A percentile compares a stretch with the other conserved stretches of the same genome.
These are phyloP conservation scores for Clivina fossor DNA, from an alignment of 2,888 invertebrate genomes.

Conservation along the genomic window DNA sequence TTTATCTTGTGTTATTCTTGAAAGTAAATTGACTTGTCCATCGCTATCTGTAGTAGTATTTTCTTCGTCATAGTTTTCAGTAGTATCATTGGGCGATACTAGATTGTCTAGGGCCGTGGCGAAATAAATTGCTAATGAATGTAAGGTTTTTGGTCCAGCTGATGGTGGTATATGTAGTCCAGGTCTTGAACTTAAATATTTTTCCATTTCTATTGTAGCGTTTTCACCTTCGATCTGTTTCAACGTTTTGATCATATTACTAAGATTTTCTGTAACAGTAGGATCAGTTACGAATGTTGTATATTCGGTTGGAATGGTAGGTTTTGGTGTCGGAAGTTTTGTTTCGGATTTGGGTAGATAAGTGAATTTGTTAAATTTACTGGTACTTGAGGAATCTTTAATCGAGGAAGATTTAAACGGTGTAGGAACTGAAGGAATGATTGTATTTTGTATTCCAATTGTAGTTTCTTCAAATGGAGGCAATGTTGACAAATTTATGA, in stretches of 20 bases:
- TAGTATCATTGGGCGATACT: conserved; percentile 49
- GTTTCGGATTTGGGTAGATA: conserved; percentile 35
- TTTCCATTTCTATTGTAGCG: conserved; percentile 53
- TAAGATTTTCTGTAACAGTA: conserved; percentile 65
- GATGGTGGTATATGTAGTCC: conserved; percentile 73
- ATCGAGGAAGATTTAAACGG: conserved; percentile 8
- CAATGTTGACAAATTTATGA: background rate
- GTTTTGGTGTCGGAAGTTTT: conserved; percentile 45
- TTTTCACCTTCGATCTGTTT: conserved; percentile 61
- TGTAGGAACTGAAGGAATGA: conserved; percentile 19
- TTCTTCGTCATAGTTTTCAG: conserved; percentile 28
- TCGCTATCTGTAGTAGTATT: conserved; percentile 49
- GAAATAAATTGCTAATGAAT: conserved; percentile 78
- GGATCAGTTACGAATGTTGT: conserved; percentile 36
- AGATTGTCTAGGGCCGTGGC: conserved; percentile 68
- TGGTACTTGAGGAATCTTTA: conserved; percentile 1
- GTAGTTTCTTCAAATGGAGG: conserved; percentile 9
- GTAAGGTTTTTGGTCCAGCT: conserved; percentile 74
- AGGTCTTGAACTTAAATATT: conserved; percentile 57
- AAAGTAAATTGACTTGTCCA: conserved; percentile 64
- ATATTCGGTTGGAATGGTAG: conserved; percentile 53
- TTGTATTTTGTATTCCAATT: too few species aligned
- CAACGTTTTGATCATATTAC: conserved; percentile 70
- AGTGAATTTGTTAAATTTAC: conserved; percentile 13
- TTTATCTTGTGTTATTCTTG: conserved; percentile 67